These are phyloP conservation scores for Oryzias curvinotus DNA, from an alignment of 2,113 vertebrate species.

Conservation along the genomic window DNA sequence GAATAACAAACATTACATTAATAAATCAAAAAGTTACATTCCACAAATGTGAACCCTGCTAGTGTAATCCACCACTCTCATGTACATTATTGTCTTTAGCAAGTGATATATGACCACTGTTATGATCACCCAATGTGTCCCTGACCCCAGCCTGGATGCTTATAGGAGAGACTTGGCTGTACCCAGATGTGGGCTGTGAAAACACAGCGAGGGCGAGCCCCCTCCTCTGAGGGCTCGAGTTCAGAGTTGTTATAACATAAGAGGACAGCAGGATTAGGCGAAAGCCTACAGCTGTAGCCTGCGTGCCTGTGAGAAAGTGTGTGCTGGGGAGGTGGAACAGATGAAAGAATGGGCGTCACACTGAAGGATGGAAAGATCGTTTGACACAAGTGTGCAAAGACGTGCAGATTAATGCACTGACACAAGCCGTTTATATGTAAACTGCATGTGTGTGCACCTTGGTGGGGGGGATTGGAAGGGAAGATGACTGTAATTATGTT, in stretches of 20 bases:
- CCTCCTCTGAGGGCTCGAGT: constrained; percentile 52
- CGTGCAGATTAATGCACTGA: neutral
- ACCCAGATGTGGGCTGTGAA: constrained; percentile 67
- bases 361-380: constrained; percentile 32
- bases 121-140: constrained; percentile 58
- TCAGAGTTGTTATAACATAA: constrained; percentile 71
- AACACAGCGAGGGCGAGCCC: constrained; percentile 63
- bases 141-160: constrained; percentile 60
- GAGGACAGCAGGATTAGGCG: constrained; percentile 65
- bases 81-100: constrained; percentile 49
- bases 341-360: constrained; percentile 43
- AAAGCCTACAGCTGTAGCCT: constrained; percentile 62
- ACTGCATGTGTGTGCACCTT: neutral
- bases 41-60: too few relatives aligned
- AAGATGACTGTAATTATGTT: constrained; percentile 42
- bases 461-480: constrained; percentile 1
- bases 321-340: constrained; percentile 26
- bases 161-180: constrained; percentile 41
- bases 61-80: neutral
- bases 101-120: constrained; percentile 44
- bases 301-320: constrained; percentile 10
- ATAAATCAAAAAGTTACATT: too few relatives aligned
- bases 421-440: neutral
- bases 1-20: too few relatives aligned
- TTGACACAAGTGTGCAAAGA: constrained; percentile 29